phyloP scores from a whole-genome alignment of 1,140 invertebrate genomes.

The Drosophila guanche region DNA sequence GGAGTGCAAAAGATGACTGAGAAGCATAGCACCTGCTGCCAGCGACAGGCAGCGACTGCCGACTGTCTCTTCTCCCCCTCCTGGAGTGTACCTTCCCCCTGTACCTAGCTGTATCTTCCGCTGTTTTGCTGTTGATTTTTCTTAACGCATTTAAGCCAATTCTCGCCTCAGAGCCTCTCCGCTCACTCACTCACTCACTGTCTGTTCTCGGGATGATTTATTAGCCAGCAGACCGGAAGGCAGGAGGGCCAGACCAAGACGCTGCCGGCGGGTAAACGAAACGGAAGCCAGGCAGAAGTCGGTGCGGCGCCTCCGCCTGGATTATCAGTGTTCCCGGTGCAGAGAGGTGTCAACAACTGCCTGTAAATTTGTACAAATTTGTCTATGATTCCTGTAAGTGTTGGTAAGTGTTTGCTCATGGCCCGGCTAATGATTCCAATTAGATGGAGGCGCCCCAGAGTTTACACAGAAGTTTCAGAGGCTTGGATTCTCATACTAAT shows the following conservation, averaged over 20 bases:
- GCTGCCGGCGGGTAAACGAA: too few relatives aligned
- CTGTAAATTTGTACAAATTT: conserved; percentile 64
- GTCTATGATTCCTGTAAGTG: conserved; percentile 61
- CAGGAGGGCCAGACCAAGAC: not conserved
- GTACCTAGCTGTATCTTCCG: not conserved
- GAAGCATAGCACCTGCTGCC: conserved; percentile 63
- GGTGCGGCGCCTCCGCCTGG: conserved; percentile 14
- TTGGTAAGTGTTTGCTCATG: conserved; percentile 29
- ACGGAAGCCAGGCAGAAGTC: not conserved
- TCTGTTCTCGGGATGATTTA: conserved; percentile 59
- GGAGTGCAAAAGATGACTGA: conserved; percentile 23
- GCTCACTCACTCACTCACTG: conserved; percentile 12
- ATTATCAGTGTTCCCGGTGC: conserved; percentile 24
- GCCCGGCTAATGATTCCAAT: conserved; percentile 67
- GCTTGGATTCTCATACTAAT: not conserved
- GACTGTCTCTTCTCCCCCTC: not conserved
- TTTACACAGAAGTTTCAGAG: conserved; percentile 30
- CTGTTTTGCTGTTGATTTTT: conserved; percentile 55
- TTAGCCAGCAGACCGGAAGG: conserved; percentile 57
- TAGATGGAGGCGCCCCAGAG: conserved; percentile 20
- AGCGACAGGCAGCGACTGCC: conserved; percentile 17
- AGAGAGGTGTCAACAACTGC: conserved; percentile 60
- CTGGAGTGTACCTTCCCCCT: too few relatives aligned
- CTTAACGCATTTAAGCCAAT: conserved; percentile 72
- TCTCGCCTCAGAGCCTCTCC: conserved; percentile 39